A percentile compares a stretch with the other conserved stretches of the same genome.
phyloP scores from a whole-genome alignment of 2,888 invertebrate genomes.

The Belgica antarctica region DNA sequence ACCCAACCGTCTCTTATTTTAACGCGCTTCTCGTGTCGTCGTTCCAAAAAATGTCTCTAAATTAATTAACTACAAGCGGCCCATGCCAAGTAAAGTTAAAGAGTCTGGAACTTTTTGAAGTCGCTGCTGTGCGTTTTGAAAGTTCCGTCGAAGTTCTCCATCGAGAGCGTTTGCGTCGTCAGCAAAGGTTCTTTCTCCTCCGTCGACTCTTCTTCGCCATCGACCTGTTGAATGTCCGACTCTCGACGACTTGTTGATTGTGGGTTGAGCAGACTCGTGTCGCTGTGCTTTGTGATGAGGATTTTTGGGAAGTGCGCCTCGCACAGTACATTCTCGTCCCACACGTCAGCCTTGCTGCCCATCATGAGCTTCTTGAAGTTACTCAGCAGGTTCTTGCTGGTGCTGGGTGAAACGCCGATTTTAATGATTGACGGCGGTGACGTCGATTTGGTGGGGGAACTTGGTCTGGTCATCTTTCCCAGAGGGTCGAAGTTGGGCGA shows the following conservation, averaged over 20 bases:
- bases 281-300: conserved; percentile 41
- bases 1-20: neutral
- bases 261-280: conserved; percentile 35
- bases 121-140: neutral
- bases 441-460: neutral
- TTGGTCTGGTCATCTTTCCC: neutral
- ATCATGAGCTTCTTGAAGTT: conserved; percentile 33
- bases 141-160: conserved; percentile 25
- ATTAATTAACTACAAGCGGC: conserved; percentile 26
- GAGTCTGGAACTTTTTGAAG: conserved; percentile 28
- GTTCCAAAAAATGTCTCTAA: neutral
- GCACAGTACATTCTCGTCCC: neutral
- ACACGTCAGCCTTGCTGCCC: conserved; percentile 32
- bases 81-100: conserved; percentile 21
- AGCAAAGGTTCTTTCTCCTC: conserved; percentile 36
- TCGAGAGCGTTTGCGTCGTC: conserved; percentile 25
- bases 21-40: neutral
- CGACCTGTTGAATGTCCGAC: conserved; percentile 42
- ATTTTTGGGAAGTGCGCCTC: conserved; percentile 35
- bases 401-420: conserved; percentile 21
- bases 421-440: neutral
- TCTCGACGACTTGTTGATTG: conserved; percentile 42
- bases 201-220: conserved; percentile 31
- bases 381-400: conserved; percentile 34
- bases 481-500: conserved; percentile 38